phyloP scores from a whole-genome alignment of 92 coral and sea anemone genomes.

The Palythoa heliodiscus region DNA sequence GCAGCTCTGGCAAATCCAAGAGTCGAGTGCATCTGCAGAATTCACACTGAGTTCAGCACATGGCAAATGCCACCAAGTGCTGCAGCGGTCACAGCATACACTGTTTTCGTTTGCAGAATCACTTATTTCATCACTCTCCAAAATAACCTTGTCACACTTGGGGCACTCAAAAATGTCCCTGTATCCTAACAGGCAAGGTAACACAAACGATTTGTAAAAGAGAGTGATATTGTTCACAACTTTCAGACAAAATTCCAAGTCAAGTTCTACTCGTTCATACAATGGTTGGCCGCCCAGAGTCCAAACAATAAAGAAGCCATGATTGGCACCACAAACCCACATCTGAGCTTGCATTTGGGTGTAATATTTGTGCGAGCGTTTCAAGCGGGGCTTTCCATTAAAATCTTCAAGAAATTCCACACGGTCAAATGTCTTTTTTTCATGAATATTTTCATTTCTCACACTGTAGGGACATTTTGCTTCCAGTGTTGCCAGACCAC shows the following conservation, averaged over 20 bases:
- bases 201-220: conserved; percentile 64
- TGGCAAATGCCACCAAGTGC: conserved; percentile 64
- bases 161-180: conserved; percentile 69
- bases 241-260: conserved; percentile 39
- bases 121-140: conserved; percentile 59
- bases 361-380: conserved; percentile 61
- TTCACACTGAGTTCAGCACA: conserved; percentile 49
- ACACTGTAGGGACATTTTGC: conserved; percentile 54
- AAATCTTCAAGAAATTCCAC: conserved; percentile 60
- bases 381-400: conserved; percentile 65
- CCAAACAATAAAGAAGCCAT: conserved; percentile 59
- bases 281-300: conserved; percentile 53
- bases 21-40: conserved; percentile 52
- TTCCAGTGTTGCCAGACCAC: conserved; percentile 45
- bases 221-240: conserved; percentile 59
- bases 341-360: conserved; percentile 69
- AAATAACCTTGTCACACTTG: conserved; percentile 54
- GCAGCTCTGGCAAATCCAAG: conserved; percentile 57
- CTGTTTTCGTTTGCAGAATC: conserved; percentile 53
- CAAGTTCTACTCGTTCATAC: conserved; percentile 60
- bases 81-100: conserved; percentile 59
- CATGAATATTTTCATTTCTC: conserved; percentile 51
- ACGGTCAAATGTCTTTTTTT: conserved; percentile 32
- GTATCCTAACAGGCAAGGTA: conserved; percentile 66
- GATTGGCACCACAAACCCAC: conserved; percentile 60